A percentile compares a stretch with the other conserved stretches of the same genome.
Conservation (phyloP, 2,113 vertebrate species). For the Cisticola juncidis region DNA sequence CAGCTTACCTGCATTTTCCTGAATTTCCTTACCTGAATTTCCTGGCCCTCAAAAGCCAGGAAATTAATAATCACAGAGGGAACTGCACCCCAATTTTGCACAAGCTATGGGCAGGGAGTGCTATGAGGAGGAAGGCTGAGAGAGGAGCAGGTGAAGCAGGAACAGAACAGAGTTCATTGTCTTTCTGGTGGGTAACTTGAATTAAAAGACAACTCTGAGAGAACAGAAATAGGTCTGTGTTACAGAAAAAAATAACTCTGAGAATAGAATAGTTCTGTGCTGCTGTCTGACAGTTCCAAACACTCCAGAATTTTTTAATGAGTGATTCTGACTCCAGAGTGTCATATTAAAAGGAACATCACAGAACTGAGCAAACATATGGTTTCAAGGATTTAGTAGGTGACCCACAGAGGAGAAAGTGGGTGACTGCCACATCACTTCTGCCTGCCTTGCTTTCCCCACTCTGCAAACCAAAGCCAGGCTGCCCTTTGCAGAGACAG, state of each 20-base stretch:
- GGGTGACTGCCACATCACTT: not conserved
- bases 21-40: no score
- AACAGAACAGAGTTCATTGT: not conserved
- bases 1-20: not conserved
- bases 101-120: not conserved
- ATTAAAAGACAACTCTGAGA: not conserved
- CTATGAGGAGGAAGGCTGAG: not conserved
- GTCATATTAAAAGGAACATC: not conserved
- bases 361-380: not conserved
- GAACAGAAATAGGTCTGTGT: not conserved
- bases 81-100: not conserved
- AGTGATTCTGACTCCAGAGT: not conserved
- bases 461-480: not conserved
- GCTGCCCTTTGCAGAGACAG: slow-evolving; percentile 7
- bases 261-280: not conserved
- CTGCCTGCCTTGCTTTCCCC: slow-evolving; percentile 18
- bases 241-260: not conserved
- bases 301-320: not conserved
- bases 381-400: not conserved
- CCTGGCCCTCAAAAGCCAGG: not conserved
- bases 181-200: not conserved
- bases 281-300: not conserved
- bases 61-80: not conserved
- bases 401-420: not conserved
- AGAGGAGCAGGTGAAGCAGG: not conserved